These are phyloP conservation scores for Cheumatopsyche charites DNA, from an alignment of 1,140 invertebrate species.

Conservation along the genomic window DNA sequence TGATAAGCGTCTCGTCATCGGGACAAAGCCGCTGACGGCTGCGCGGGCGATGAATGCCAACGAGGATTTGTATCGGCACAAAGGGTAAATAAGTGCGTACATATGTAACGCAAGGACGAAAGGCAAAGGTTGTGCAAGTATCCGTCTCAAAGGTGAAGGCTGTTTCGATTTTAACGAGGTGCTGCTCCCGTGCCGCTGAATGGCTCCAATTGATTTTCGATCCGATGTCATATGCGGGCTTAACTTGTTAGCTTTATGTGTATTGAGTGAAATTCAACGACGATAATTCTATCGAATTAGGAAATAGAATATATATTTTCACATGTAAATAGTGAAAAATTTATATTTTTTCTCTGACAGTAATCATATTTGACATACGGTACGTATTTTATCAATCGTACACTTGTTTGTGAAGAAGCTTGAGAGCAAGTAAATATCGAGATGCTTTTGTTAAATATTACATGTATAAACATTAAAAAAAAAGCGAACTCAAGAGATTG, in stretches of 20 bases:
- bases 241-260: no score
- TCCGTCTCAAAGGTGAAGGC: conserved; percentile 12
- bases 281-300: no score
- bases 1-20: conserved; percentile 45
- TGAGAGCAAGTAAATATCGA: neutral
- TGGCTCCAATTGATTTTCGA: no score
- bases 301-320: no score
- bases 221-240: no score
- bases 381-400: no score
- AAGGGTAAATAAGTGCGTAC: conserved; percentile 22
- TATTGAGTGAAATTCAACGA: no score
- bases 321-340: no score
- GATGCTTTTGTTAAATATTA: neutral
- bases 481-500: neutral
- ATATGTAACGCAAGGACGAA: conserved; percentile 8
- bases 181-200: neutral
- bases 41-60: conserved; percentile 36
- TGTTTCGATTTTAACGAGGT: conserved; percentile 15
- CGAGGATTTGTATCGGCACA: conserved; percentile 38
- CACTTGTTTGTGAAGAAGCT: neutral
- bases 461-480: neutral
- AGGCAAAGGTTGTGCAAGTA: conserved; percentile 7
- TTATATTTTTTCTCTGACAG: no score
- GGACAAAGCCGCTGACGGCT: conserved; percentile 38
- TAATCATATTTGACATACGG: no score